Evolutionary conservation across 1,140 invertebrate species (phyloP).

Genomic region (Lycorma delicatula): DNA sequence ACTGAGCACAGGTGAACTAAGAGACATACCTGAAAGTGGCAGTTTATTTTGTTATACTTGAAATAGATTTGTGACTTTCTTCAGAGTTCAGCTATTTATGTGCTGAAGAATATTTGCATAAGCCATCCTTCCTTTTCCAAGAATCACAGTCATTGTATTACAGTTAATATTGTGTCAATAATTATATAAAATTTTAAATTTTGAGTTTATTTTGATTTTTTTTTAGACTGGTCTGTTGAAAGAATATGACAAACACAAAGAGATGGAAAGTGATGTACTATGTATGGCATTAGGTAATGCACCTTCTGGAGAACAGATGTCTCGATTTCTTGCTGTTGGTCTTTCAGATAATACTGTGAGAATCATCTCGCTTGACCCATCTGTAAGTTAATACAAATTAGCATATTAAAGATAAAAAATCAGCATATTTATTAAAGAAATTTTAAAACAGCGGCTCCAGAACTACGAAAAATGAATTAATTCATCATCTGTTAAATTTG

Average conservation of each 20-base stretch:
- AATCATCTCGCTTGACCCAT: conserved; percentile 94
- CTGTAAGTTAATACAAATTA: conserved; percentile 48
- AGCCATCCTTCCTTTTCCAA: neutral
- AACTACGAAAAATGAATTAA: too few species aligned
- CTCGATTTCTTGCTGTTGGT: conserved; percentile 94
- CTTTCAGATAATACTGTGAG: conserved; percentile 93
- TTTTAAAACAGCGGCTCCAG: too few species aligned
- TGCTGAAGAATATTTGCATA: too few species aligned
- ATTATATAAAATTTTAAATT: neutral
- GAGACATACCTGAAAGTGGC: too few species aligned
- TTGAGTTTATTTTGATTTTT: conserved; percentile 14
- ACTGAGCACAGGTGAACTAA: too few species aligned
- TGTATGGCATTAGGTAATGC: conserved; percentile 98
- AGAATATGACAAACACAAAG: conserved; percentile 94
- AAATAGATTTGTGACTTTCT: too few species aligned
- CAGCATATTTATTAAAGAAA: too few species aligned
- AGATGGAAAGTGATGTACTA: conserved; percentile 93
- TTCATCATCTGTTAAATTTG: too few species aligned
- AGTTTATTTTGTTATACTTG: too few species aligned
- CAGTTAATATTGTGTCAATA: neutral
- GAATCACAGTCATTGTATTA: neutral
- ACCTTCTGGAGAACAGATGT: conserved; percentile 88
- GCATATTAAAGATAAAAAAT: too few species aligned
- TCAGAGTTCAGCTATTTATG: too few species aligned
- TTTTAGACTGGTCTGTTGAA: conserved; percentile 91